These are phyloP conservation scores for Pristionchus japonicus DNA, from an alignment of 2,888 invertebrate species.

Conservation along the genomic window DNA sequence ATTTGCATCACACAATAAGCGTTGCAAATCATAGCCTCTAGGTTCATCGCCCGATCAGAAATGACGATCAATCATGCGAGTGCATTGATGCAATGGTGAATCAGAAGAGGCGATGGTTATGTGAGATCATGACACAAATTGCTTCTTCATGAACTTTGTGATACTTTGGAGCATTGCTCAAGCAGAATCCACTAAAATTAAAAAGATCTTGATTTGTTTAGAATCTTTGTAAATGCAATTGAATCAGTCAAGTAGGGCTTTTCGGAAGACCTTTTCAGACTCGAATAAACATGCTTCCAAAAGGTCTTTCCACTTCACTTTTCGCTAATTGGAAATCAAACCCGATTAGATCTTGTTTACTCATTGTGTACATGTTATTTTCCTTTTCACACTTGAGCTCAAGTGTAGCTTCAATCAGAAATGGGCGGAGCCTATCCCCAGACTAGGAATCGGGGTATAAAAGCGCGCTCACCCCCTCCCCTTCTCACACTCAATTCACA, in stretches of 20 bases:
- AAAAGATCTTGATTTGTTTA: too few relatives aligned
- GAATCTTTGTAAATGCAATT: too few relatives aligned
- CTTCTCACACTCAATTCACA: neutral
- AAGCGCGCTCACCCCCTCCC: neutral
- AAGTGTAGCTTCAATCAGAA: neutral
- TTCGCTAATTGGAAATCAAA: neutral
- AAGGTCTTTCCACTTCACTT: neutral
- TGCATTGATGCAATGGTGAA: neutral
- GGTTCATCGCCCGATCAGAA: neutral
- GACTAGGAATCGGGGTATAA: conserved; percentile 26
- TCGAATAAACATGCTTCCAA: too few relatives aligned
- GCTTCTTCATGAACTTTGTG: neutral
- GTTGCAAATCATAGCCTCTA: neutral
- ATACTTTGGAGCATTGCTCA: neutral
- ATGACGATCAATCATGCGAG: neutral
- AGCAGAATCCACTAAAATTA: too few relatives aligned
- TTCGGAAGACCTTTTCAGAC: neutral
- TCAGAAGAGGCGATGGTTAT: neutral
- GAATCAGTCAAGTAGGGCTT: too few relatives aligned
- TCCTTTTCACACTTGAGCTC: neutral
- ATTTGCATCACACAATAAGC: too few relatives aligned
- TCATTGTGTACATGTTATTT: neutral
- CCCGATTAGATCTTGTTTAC: neutral
- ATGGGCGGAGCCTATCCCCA: conserved; percentile 1
- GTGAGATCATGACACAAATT: conserved; percentile 15